These are phyloP conservation scores for Melinopterus prodromus DNA, from an alignment of 2,888 invertebrate species.

Conservation along the genomic window DNA sequence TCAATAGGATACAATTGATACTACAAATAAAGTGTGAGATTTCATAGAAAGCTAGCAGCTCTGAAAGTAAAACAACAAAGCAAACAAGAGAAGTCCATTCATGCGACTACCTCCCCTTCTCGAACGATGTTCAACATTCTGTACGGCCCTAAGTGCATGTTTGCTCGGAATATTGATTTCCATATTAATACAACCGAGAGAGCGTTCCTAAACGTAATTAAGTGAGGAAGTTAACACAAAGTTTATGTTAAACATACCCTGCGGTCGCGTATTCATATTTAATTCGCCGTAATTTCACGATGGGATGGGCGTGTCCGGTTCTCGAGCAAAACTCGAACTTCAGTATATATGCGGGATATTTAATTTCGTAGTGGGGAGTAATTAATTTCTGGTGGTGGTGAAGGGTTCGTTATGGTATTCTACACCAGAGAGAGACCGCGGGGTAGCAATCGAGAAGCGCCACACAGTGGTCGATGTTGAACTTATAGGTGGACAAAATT, in stretches of 20 bases:
- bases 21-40: too few species aligned
- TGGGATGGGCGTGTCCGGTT: not conserved
- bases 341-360: not conserved
- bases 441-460: too few species aligned
- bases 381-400: not conserved
- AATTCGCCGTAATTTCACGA: not conserved
- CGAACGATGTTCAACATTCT: too few species aligned
- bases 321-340: not conserved
- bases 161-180: not conserved
- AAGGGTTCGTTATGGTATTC: too few species aligned
- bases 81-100: too few species aligned
- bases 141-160: not conserved
- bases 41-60: too few species aligned
- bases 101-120: too few species aligned
- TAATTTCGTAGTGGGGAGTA: not conserved
- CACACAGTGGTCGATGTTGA: too few species aligned
- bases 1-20: too few species aligned
- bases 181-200: not conserved
- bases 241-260: slow-evolving; percentile 4
- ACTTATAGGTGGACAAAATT: too few species aligned
- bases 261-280: not conserved
- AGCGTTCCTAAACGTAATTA: not conserved
- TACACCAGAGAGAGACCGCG: too few species aligned
- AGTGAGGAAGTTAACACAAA: not conserved
- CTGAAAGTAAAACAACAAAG: too few species aligned